Evolutionary conservation across 2,888 invertebrate species (phyloP), one percentile per base, ranked within the genome.

Genomic region (Rhagophthalmus giganteus): DNA sequence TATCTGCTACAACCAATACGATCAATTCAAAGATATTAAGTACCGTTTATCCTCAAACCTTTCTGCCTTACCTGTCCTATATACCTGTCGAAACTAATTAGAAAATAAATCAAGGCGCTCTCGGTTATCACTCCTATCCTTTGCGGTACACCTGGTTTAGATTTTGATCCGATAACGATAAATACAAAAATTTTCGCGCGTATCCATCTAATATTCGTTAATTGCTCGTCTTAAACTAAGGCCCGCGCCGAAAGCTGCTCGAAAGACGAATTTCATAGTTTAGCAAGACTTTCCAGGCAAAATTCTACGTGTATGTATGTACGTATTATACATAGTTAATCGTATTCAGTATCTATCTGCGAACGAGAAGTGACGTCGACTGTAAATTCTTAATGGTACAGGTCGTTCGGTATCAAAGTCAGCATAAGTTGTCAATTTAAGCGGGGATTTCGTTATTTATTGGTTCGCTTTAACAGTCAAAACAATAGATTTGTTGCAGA

Each of bases 51-150:
- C 63, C 62, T 65, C 63, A 62, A 66, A 66, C 63, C 63, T 62
- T 61, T 57, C 63, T 61, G 61, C 68, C 62, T 56, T 71, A 70
- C 67, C 71, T 68, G 71, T 71, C 69, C 69, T 68, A 72, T 71
- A 71, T 71, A 72, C 69, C 73, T 74, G 74, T 74, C 73, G 59
- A 62, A 62, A 68, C 71, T 73, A 74, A 74, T 73, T 73, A 74
- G 74, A 72, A 68, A 69, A 74, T 74, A 74, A 73, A 74, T 74
- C 73, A 73, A 69, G 65, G 58, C 58, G 61, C 56, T 55, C 39
- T 58, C 56, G n/a, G n/a, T n/a, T 65, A 65, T 63, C 64, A 66
- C 58, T 49, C 51, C 59, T 50, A 26, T 30, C 53, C 53, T 57
- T 57, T 53, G 53, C 60, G 44, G 54, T 59, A 59, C 61, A 62